Conservation (phyloP, 2,797 vertebrate species). For the Ataeniobius toweri region DNA sequence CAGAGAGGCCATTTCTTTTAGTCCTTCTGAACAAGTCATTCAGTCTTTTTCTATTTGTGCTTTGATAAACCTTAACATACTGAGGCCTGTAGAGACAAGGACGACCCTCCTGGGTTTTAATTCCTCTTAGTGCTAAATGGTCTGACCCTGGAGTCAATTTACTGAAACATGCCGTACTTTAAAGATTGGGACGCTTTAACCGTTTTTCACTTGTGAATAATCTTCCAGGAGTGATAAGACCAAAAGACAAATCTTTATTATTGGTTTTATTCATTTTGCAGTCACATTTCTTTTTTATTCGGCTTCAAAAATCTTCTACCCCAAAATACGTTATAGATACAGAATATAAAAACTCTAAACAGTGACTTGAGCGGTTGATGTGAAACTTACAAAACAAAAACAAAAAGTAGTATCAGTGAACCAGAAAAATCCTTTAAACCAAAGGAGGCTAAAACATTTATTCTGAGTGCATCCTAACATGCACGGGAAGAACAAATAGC, state of each 20-base stretch:
- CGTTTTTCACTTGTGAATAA: background rate
- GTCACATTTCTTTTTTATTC: constrained; percentile 21
- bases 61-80: background rate
- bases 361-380: constrained; percentile 9
- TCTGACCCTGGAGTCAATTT: background rate
- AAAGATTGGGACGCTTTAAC: background rate
- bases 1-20: no score
- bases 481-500: constrained; percentile 26
- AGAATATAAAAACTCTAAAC: constrained; percentile 21
- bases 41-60: no score
- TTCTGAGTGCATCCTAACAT: constrained; percentile 63
- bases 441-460: constrained; percentile 57
- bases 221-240: background rate
- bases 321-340: constrained; percentile 10
- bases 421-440: constrained; percentile 30
- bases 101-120: no score
- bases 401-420: constrained; percentile 6
- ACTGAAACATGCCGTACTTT: background rate
- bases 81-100: background rate
- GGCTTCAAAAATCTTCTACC: background rate
- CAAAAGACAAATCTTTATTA: background rate
- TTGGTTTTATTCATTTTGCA: constrained; percentile 27
- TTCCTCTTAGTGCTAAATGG: background rate
- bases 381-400: constrained; percentile 18
- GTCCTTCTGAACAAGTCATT: no score